Evolutionary conservation across 2,797 vertebrate genomes (phyloP).

Genomic region (Sandelia bainsii): DNA sequence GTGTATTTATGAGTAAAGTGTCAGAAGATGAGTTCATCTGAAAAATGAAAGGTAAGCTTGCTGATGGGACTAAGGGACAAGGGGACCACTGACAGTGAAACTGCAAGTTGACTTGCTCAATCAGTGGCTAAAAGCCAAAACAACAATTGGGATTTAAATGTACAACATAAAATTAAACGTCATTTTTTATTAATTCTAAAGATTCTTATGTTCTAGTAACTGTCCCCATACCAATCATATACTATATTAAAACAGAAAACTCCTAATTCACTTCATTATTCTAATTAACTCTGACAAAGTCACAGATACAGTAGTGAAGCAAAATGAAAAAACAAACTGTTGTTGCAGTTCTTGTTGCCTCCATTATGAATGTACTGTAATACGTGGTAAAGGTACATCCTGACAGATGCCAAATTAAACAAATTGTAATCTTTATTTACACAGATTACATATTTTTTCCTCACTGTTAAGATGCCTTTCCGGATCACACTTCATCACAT

Average conservation of each 20-base stretch:
- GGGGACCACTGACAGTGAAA: neutral
- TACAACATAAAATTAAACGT: neutral
- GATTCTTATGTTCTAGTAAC: neutral
- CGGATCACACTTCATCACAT: conserved; percentile 80
- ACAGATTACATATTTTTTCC: neutral
- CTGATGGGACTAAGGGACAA: neutral
- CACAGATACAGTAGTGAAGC: neutral
- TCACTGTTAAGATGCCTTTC: conserved; percentile 20
- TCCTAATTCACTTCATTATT: neutral
- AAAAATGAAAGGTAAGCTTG: conserved; percentile 11
- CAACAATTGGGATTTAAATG: conserved; percentile 23
- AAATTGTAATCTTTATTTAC: neutral
- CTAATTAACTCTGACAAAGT: neutral
- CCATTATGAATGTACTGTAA: too few relatives aligned
- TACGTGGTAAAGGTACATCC: neutral
- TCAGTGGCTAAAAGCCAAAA: conserved; percentile 20
- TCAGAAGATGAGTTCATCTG: neutral
- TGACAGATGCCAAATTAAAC: neutral
- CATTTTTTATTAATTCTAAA: neutral
- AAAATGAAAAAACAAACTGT: too few relatives aligned
- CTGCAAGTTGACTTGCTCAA: conserved; percentile 6
- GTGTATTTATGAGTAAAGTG: neutral
- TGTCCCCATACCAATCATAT: neutral
- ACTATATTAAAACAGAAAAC: neutral
- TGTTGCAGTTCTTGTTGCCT: neutral